These are phyloP conservation scores for Heteromyza rotundicornis DNA, from an alignment of 2,888 invertebrate species.

Conservation along the genomic window DNA sequence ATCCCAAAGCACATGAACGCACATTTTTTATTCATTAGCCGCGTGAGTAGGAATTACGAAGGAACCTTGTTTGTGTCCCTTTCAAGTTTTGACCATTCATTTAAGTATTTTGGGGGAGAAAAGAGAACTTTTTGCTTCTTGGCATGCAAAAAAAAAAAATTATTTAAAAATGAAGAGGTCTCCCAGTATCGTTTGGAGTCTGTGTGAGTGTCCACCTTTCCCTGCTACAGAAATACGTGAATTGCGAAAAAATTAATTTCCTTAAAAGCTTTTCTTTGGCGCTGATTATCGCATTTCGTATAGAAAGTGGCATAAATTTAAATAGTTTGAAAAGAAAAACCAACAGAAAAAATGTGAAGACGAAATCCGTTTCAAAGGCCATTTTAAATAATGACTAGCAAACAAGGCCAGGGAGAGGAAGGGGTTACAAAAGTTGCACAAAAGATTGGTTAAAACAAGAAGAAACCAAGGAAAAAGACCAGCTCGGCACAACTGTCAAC, in stretches of 20 bases:
- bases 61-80: conserved; percentile 27
- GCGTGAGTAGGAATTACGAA: neutral
- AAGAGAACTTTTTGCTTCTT: neutral
- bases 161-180: conserved; percentile 2
- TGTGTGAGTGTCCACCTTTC: neutral
- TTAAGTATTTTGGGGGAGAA: conserved; percentile 29
- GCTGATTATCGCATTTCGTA: conserved; percentile 41
- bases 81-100: conserved; percentile 49
- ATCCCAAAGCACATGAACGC: too few relatives aligned
- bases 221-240: conserved; percentile 29
- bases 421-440: neutral
- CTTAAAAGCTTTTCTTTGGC: conserved; percentile 51
- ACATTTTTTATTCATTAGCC: neutral
- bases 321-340: conserved; percentile 10
- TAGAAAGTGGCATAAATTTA: conserved; percentile 20
- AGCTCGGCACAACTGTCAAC: conserved; percentile 2
- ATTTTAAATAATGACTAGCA: conserved; percentile 3
- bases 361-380: neutral
- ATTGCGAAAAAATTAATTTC: conserved; percentile 45
- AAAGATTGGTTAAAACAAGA: neutral
- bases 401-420: neutral
- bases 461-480: neutral
- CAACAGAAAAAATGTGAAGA: neutral
- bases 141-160: conserved; percentile 3
- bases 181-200: too few relatives aligned